Percentiles rank a stretch among this genome's conserved stretches.
phyloP scores from a whole-genome alignment of 2,888 invertebrate species.

The Xestoiulus laeticollis region DNA sequence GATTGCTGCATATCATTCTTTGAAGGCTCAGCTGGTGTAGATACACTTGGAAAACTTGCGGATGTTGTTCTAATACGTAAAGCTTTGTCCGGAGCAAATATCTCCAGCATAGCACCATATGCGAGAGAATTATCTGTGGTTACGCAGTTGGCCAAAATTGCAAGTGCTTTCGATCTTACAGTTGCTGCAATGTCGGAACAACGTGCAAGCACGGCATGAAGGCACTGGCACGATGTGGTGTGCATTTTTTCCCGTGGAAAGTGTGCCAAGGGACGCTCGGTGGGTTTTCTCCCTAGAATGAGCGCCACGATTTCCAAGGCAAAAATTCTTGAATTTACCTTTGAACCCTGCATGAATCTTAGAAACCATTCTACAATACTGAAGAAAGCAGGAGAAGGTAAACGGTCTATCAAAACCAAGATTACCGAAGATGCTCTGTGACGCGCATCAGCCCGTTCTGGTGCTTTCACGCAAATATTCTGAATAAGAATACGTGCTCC shows the following conservation, averaged over 20 bases:
- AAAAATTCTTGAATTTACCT: conserved; percentile 66
- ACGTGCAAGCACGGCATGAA: conserved; percentile 69
- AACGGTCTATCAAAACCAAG: conserved; percentile 61
- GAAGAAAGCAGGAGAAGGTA: conserved; percentile 62
- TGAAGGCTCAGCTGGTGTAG: neutral
- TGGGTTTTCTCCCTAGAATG: conserved; percentile 60
- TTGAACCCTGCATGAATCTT: conserved; percentile 64
- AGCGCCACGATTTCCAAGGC: conserved; percentile 67
- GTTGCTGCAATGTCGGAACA: conserved; percentile 70
- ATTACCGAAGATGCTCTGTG: conserved; percentile 64
- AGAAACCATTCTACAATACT: conserved; percentile 65
- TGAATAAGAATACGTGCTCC: conserved; percentile 64
- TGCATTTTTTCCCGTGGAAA: conserved; percentile 47
- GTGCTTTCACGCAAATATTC: conserved; percentile 65
- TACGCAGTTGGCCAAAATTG: conserved; percentile 69
- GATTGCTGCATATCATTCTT: neutral
- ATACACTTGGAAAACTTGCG: neutral
- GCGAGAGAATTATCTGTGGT: conserved; percentile 57
- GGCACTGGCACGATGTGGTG: conserved; percentile 59
- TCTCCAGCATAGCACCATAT: conserved; percentile 19
- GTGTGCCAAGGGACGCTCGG: neutral
- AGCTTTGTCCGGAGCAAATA: neutral
- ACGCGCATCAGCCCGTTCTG: conserved; percentile 66
- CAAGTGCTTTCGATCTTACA: conserved; percentile 73
- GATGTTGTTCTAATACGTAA: neutral